phyloP scores from a whole-genome alignment of 2,113 vertebrate genomes.

The Tachysurus fulvidraco region DNA sequence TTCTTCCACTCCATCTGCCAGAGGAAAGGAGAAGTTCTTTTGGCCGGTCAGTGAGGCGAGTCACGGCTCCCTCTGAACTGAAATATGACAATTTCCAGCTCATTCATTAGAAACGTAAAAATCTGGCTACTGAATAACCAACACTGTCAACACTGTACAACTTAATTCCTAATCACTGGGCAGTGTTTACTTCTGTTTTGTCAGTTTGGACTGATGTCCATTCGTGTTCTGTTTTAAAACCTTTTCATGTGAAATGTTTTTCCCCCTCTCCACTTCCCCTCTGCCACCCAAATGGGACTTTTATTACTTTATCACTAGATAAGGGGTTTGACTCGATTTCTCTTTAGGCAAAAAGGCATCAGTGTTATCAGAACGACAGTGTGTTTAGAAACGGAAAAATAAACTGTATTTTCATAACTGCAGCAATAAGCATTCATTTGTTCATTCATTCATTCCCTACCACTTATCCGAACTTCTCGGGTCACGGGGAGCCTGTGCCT shows the following conservation, averaged over 20 bases:
- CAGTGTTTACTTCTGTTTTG: conserved; percentile 5
- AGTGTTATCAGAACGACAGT: background rate
- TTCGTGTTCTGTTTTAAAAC: background rate
- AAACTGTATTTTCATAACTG: no score
- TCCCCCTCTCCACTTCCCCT: no score
- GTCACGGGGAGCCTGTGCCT: no score
- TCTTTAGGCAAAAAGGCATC: background rate
- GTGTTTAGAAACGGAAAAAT: no score
- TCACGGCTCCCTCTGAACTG: background rate
- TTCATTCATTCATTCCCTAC: no score
- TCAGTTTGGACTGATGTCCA: conserved; percentile 5
- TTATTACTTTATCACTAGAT: conserved; percentile 1
- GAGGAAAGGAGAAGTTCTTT: background rate
- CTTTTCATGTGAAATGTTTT: background rate
- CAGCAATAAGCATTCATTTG: no score
- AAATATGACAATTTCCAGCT: conserved; percentile 4
- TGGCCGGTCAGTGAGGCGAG: conserved; percentile 6
- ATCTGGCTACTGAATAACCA: conserved; percentile 12
- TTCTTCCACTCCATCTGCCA: conserved; percentile 2
- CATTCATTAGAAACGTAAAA: background rate
- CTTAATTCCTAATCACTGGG: background rate
- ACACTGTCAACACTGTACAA: background rate
- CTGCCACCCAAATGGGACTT: background rate
- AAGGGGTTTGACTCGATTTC: background rate
- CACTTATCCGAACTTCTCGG: no score